A percentile compares a stretch with the other conserved stretches of the same genome.
phyloP scores from a whole-genome alignment of 64 coral and sea anemone species.

The Montipora cactus region DNA sequence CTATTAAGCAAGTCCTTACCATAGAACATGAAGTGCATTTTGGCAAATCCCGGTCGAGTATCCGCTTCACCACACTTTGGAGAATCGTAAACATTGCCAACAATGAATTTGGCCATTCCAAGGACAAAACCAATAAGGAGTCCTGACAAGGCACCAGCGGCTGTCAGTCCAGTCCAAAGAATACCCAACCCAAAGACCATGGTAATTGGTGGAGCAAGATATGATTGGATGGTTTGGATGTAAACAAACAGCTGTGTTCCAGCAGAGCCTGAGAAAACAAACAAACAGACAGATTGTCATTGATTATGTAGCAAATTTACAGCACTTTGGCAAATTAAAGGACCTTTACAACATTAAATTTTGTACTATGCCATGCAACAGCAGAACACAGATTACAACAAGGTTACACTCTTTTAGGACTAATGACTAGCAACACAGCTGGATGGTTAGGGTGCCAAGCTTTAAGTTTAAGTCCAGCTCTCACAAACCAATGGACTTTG shows the following conservation, averaged over 20 bases:
- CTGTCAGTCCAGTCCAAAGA: slow-evolving; percentile 86
- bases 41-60: slow-evolving; percentile 80
- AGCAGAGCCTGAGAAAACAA: slow-evolving; percentile 49
- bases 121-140: slow-evolving; percentile 72
- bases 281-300: no score
- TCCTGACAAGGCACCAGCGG: slow-evolving; percentile 75
- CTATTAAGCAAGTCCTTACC: slow-evolving; percentile 53
- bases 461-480: no score
- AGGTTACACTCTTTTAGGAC: no score
- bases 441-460: no score
- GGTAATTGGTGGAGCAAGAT: slow-evolving; percentile 87
- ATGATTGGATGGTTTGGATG: slow-evolving; percentile 91
- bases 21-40: slow-evolving; percentile 95
- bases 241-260: slow-evolving; percentile 87
- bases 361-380: no score
- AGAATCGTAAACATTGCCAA: slow-evolving; percentile 74
- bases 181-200: slow-evolving; percentile 88
- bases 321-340: no score
- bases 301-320: no score
- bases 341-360: no score
- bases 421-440: no score
- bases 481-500: no score
- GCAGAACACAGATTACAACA: no score
- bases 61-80: slow-evolving; percentile 78
- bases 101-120: slow-evolving; percentile 85